Conservation (phyloP, 2,113 vertebrate genomes). For the Micromys minutus region DNA sequence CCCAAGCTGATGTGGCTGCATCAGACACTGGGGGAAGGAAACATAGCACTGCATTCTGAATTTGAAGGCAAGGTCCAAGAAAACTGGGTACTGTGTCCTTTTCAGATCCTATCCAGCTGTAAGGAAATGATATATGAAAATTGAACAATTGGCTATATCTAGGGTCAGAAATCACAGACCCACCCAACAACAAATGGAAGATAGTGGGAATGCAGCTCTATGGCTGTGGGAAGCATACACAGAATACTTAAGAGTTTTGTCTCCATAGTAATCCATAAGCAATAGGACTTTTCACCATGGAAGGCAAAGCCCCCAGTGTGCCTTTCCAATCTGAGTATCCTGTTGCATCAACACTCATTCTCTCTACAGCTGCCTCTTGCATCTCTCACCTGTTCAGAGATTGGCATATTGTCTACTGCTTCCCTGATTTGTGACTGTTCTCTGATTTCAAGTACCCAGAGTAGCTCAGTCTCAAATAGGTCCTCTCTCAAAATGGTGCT, state of each 20-base stretch:
- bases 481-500: neutral
- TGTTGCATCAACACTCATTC: neutral
- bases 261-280: neutral
- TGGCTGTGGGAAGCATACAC: neutral
- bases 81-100: neutral
- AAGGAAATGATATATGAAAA: neutral
- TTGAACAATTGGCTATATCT: neutral
- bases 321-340: neutral
- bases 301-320: neutral
- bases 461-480: neutral
- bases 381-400: neutral
- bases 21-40: neutral
- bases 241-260: neutral
- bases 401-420: neutral
- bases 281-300: neutral
- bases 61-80: neutral
- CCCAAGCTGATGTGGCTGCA: neutral
- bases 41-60: neutral
- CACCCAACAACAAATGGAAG: neutral
- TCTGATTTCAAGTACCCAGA: neutral
- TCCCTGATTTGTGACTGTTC: neutral
- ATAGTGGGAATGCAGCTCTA: neutral
- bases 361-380: neutral
- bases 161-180: neutral
- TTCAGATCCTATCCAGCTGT: neutral